Percentiles rank a stretch among this genome's conserved stretches.
These are phyloP conservation scores for Mesoclemmys tuberculata DNA, from an alignment of 2,113 vertebrate species.

Conservation along the genomic window DNA sequence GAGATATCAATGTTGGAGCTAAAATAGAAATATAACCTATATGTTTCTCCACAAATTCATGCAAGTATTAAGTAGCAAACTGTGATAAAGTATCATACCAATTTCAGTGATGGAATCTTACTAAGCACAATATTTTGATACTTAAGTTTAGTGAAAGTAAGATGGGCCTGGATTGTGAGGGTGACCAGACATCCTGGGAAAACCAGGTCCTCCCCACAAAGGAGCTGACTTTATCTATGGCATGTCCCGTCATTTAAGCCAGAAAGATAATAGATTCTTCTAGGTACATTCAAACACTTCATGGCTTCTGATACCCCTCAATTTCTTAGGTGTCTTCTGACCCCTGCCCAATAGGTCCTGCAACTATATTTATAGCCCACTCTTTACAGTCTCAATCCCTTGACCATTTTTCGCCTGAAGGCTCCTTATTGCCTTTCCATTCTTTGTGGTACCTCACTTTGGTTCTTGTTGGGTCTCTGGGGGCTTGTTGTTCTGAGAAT, in stretches of 20 bases:
- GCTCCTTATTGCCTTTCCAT: not conserved
- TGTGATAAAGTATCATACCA: not conserved
- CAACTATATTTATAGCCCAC: not conserved
- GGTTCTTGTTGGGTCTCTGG: not conserved
- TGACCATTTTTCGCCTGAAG: not conserved
- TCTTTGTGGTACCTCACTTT: not conserved
- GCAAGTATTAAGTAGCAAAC: not conserved
- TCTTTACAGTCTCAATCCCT: not conserved
- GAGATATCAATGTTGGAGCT: not conserved
- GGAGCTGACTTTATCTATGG: fast-evolving
- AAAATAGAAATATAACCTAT: constrained; percentile 2
- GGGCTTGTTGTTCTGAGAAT: not conserved
- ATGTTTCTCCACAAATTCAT: not conserved
- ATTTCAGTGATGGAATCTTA: not conserved
- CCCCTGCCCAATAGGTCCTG: not conserved
- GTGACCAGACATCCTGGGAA: fast-evolving
- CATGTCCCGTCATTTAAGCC: not conserved
- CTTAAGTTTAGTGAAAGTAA: not conserved
- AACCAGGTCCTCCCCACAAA: fast-evolving
- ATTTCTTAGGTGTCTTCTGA: not conserved
- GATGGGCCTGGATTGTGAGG: not conserved
- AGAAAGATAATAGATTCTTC: not conserved
- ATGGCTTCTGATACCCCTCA: not conserved
- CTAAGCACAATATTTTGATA: not conserved
- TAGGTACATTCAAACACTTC: fast-evolving